Evolutionary conservation across 2,888 invertebrate genomes (phyloP).

Genomic region (Junonia oenone): DNA sequence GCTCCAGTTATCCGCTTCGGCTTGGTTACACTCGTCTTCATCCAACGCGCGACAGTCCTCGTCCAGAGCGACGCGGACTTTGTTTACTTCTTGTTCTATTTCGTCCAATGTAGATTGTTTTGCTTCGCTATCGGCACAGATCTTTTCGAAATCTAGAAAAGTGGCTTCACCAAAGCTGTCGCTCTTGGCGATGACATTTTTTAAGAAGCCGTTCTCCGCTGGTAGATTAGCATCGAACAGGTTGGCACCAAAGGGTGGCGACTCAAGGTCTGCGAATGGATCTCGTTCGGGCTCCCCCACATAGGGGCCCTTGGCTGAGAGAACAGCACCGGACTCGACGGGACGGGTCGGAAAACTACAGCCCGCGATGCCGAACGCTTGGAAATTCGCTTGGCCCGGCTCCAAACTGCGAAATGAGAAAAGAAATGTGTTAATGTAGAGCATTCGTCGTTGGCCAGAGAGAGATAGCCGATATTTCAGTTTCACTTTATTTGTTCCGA

Average conservation of each 20-base stretch:
- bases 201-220: constrained; percentile 44
- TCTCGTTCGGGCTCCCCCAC: constrained; percentile 57
- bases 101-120: constrained; percentile 70
- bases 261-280: constrained; percentile 56
- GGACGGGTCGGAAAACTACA: constrained; percentile 75
- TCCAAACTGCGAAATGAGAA: constrained; percentile 80
- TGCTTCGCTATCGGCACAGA: constrained; percentile 46
- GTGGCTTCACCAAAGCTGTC: constrained; percentile 70
- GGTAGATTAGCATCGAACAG: constrained; percentile 49
- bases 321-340: constrained; percentile 71
- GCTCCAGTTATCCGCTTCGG: constrained; percentile 72
- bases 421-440: constrained; percentile 73
- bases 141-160: constrained; percentile 68
- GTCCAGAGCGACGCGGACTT: constrained; percentile 70
- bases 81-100: constrained; percentile 72
- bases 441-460: constrained; percentile 60
- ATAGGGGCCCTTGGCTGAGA: constrained; percentile 48
- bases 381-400: constrained; percentile 78
- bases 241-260: constrained; percentile 50
- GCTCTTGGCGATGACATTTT: constrained; percentile 52
- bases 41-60: constrained; percentile 73
- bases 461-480: constrained; percentile 65
- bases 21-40: constrained; percentile 66
- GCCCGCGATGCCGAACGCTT: constrained; percentile 71
- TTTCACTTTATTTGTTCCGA: constrained; percentile 65